Percentiles rank a stretch among this genome's conserved stretches.
Conservation (phyloP, 2,113 vertebrate genomes). For the Misgurnus mizolepis region DNA sequence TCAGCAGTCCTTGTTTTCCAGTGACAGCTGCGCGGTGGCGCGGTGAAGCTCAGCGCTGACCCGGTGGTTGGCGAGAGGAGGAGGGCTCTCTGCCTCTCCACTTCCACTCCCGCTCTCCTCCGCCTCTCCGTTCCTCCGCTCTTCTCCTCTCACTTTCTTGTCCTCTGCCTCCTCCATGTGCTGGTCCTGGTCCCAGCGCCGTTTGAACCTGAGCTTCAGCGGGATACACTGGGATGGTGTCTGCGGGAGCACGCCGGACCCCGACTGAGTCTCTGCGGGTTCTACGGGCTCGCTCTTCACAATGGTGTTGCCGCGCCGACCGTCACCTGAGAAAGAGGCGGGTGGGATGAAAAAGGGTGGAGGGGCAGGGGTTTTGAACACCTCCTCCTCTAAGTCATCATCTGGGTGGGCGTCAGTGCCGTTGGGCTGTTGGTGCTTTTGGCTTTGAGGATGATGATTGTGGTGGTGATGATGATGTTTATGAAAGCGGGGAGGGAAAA, state of each 20-base stretch:
- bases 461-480: slow-evolving; percentile 49
- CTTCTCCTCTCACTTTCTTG: slow-evolving; percentile 78
- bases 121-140: slow-evolving; percentile 55
- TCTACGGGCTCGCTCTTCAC: slow-evolving; percentile 73
- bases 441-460: slow-evolving; percentile 54
- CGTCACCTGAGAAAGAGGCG: slow-evolving; percentile 57
- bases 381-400: slow-evolving; percentile 87
- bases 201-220: slow-evolving; percentile 88
- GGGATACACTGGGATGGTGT: slow-evolving; percentile 78
- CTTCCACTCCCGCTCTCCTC: slow-evolving; percentile 66
- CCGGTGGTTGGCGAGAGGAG: slow-evolving; percentile 64
- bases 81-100: slow-evolving; percentile 63
- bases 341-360: slow-evolving; percentile 68
- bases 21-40: slow-evolving; percentile 87
- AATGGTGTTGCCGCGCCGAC: slow-evolving; percentile 51
- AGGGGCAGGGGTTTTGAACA: slow-evolving; percentile 86
- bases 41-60: slow-evolving; percentile 85
- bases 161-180: slow-evolving; percentile 83
- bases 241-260: slow-evolving; percentile 46
- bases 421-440: slow-evolving; percentile 52
- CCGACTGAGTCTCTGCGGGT: slow-evolving; percentile 55
- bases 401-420: slow-evolving; percentile 57
- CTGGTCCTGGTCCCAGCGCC: slow-evolving; percentile 92
- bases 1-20: slow-evolving; percentile 90
- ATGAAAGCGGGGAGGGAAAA: slow-evolving; percentile 60